Conservation (phyloP, 2,113 vertebrate genomes). For the Chamaea fasciata region DNA sequence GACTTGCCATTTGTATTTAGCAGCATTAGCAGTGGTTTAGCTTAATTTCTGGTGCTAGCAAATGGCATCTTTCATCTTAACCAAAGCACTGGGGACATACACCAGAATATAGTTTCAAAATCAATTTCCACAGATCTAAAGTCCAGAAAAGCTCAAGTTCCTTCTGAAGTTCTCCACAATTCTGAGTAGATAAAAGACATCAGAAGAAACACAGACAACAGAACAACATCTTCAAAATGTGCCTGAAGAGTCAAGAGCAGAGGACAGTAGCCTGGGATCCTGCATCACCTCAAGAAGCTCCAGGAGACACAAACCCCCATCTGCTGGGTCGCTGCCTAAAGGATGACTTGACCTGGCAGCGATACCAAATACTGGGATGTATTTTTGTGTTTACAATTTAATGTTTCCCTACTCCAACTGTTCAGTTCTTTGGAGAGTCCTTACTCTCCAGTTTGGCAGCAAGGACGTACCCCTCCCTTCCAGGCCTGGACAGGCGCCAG, state of each 20-base stretch:
- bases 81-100: background rate
- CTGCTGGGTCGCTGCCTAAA: accelerated
- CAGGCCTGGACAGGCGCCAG: background rate
- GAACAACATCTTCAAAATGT: background rate
- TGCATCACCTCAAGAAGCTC: background rate
- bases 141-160: background rate
- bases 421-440: background rate
- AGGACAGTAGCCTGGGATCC: background rate
- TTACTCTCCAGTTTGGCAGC: background rate
- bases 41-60: background rate
- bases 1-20: background rate
- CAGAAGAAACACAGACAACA: background rate
- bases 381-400: background rate
- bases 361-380: background rate
- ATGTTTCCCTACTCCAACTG: background rate
- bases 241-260: background rate
- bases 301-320: background rate
- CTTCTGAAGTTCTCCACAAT: background rate
- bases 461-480: background rate
- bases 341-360: background rate
- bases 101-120: background rate
- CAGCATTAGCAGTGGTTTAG: background rate
- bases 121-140: background rate
- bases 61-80: background rate
- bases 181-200: background rate